Evolutionary conservation across 2,888 invertebrate genomes (phyloP), one percentile per base, ranked within the genome.

Genomic region (Cataglyphis altisquamis): DNA sequence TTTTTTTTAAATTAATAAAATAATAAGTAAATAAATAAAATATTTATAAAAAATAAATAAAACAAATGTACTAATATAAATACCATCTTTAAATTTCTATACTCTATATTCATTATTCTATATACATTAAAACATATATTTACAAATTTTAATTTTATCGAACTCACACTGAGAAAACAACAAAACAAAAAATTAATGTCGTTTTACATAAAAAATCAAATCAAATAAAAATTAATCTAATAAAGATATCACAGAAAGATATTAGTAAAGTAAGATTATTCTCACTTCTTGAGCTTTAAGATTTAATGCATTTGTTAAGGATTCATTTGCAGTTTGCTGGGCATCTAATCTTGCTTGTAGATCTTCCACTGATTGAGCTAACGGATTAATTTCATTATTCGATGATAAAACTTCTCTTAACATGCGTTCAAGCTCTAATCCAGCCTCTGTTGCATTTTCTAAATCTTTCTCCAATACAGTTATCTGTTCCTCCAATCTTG

Each of bases 361-460:
- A 91, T 96, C 96, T 87, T 97, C 97, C 1, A 97, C 96, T 67
- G 96, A 97, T 88, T 96, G 96, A 83, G 96, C 96, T 64, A 97
- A 94, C 1, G 96, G 96, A 92, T 96, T 96, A 85, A 95, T 95
- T 84, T 95, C 95, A 86, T 96, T 96, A 86, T 97, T 97, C 82
- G 97, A 96, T 84, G 95, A 96, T 73, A 97, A 94, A 88, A 97
- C 95, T 91, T 97, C 97, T 0, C 96, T 95, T 45, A 97, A 94
- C 95, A 97, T 97, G 92, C 96, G 95, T 91, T 97, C 97, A 70
- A 97, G 93, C 94, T 98, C 98, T 87, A 98, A 95, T 63, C 97
- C 97, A 9, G 98, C 97, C 91, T 98, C 97, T 0, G 98, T 97
- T 0, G 98, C 97, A 91, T 96, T 97, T 94, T 98, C 98, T 62